Percentiles rank a stretch among this genome's conserved stretches.
These are phyloP conservation scores for Babyrousa celebensis DNA, from an alignment of 2,797 vertebrate genomes.

Conservation along the genomic window DNA sequence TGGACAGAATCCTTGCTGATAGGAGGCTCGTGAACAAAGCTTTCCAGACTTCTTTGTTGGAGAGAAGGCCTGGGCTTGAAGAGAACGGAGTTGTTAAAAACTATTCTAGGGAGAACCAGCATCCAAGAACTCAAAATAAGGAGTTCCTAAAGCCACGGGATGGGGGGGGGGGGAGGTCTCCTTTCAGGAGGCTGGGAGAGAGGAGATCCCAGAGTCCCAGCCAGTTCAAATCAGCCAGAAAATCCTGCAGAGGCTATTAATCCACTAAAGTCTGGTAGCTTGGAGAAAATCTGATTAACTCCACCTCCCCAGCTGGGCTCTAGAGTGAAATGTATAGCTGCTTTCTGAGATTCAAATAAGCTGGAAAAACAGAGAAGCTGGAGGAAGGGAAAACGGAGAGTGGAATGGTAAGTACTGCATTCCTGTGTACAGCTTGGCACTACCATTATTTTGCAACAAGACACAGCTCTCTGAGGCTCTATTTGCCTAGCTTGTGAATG, in stretches of 20 bases:
- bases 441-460: not conserved
- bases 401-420: not conserved
- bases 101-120: not conserved
- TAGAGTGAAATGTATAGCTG: slow-evolving; percentile 72
- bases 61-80: not conserved
- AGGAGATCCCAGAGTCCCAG: slow-evolving; percentile 56
- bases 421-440: not conserved
- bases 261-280: slow-evolving; percentile 74
- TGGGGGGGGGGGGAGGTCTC: not conserved
- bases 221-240: slow-evolving; percentile 76
- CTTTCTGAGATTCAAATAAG: slow-evolving; percentile 70
- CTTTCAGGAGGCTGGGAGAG: not conserved
- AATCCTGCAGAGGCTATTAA: slow-evolving; percentile 85
- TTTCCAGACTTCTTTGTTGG: not conserved
- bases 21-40: not conserved
- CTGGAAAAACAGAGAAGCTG: slow-evolving; percentile 42
- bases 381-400: not conserved
- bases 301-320: slow-evolving; percentile 81
- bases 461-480: not conserved
- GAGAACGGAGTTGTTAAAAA: not conserved
- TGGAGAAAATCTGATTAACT: slow-evolving; percentile 88
- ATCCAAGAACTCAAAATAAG: slow-evolving; percentile 4
- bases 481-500: not conserved
- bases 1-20: not conserved
- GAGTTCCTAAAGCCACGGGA: not conserved